Percentiles rank a stretch among this genome's conserved stretches.
These are phyloP conservation scores for Prionace glauca DNA, from an alignment of 2,797 vertebrate genomes.

Conservation along the genomic window DNA sequence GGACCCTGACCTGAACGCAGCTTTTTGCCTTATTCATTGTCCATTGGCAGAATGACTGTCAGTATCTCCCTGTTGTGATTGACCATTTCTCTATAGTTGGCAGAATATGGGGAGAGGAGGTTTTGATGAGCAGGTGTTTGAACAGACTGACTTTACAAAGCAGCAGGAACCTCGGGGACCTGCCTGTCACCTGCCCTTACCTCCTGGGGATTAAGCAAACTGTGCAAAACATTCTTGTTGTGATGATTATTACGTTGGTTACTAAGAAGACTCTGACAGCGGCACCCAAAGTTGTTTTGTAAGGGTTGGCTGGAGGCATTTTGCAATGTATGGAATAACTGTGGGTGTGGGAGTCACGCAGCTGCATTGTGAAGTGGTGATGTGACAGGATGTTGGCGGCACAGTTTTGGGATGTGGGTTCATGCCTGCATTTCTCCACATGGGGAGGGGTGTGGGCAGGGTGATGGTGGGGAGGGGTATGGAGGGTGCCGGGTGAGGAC, in stretches of 20 bases:
- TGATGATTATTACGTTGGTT: background rate
- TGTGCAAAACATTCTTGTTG: too few relatives aligned
- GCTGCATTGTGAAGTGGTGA: background rate
- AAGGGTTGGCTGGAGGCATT: background rate
- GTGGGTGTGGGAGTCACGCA: background rate
- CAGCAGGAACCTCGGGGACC: background rate
- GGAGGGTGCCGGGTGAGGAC: too few relatives aligned
- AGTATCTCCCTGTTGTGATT: background rate
- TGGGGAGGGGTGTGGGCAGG: too few relatives aligned
- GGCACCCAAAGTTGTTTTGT: background rate
- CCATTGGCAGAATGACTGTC: background rate
- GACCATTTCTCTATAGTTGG: background rate
- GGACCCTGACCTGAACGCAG: too few relatives aligned
- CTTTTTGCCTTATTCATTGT: too few relatives aligned
- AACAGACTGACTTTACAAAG: too few relatives aligned
- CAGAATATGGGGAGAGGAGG: background rate
- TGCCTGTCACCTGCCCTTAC: background rate
- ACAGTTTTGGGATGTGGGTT: background rate
- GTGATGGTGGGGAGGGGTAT: too few relatives aligned
- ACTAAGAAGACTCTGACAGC: background rate
- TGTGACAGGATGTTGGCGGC: background rate
- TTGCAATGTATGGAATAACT: too few relatives aligned
- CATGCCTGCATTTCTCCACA: background rate
- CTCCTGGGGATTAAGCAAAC: too few relatives aligned
- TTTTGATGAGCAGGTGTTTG: background rate